Conservation (phyloP, 1,140 invertebrate genomes). For the Tetramorium simillimum region DNA sequence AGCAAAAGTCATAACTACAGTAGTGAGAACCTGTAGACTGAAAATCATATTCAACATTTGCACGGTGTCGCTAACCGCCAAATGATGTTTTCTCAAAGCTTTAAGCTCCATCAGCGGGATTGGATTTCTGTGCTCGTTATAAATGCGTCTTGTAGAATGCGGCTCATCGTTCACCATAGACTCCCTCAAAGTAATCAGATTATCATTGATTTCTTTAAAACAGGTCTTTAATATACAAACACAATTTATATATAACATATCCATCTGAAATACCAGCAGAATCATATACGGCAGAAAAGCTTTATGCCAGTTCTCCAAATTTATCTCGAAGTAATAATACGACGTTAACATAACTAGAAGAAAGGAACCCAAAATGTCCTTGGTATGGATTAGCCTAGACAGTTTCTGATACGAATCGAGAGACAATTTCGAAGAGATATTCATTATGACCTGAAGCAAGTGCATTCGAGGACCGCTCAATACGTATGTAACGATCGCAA, state of each 20-base stretch:
- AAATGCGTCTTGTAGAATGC: constrained; percentile 60
- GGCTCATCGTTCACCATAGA: constrained; percentile 54
- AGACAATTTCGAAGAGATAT: no score
- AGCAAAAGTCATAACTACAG: constrained; percentile 74
- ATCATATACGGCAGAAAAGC: no score
- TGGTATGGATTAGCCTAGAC: constrained; percentile 71
- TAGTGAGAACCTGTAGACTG: constrained; percentile 67
- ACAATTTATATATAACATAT: no score
- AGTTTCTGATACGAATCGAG: constrained; percentile 64
- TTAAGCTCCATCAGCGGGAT: constrained; percentile 75
- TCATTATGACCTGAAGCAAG: no score
- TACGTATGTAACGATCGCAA: no score
- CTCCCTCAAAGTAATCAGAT: no score
- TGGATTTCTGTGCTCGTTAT: constrained; percentile 71
- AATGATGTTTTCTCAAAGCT: constrained; percentile 73
- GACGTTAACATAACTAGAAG: no score
- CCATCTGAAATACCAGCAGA: no score
- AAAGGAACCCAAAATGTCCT: constrained; percentile 72
- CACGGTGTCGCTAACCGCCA: constrained; percentile 75
- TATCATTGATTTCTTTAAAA: no score
- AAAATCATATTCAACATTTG: constrained; percentile 76
- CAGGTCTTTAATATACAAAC: no score
- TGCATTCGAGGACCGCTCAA: no score
- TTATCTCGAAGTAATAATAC: neutral
- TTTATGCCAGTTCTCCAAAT: constrained; percentile 30